Evolutionary conservation across 1,140 invertebrate genomes (phyloP), one percentile per base, ranked within the genome.

Genomic region (Harlomillsia oculata): DNA sequence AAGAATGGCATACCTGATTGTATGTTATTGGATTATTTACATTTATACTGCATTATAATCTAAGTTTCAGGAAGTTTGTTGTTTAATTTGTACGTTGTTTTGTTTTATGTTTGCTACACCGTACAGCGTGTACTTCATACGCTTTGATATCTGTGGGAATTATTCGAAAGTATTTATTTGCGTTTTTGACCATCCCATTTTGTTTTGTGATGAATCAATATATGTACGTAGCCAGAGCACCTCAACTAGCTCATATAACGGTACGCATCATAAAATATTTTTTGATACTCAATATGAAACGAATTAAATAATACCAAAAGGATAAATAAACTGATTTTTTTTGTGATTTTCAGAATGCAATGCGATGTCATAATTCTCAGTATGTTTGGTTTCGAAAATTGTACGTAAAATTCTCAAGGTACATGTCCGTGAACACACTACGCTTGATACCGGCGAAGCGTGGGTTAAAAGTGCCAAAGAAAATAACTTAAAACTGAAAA

Each of bases 351-450:
- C 72, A 83, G 71, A 72, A 76, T 63, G 90, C 91, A 2, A 95
- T 97, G 90, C 75, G 74, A 53, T 76, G 79, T 58, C 91, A 97
- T 70, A 72, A 78, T 64, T 89, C 88, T 14, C 93, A 97, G 71
- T 82, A 90, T 71, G 79, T 89, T 13, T 97, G 93, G 93, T 97
- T 90, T 71, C 78, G 93, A 59, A 81, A 81, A 67, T 74, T 97
- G 5, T 97, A 94, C 69, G 80, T 96, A 64, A 70, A 83, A 41
- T 91, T 94, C 74, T 94, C 90, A 28, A 79, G 90, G 26, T 97
- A 94, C 69, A 84, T 90, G 70, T 77, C 90, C 30, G 84, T 95
- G 9, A 96, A 96, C 69, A 89, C 87, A 2, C 74, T 59, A 21
- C 46, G 30, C 21, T 6, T 16, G 20, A 50, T 50, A n/a, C n/a